Base-by-base conservation (phyloP, 2,797 vertebrate species). In the Oryzias sinensis region DNA sequence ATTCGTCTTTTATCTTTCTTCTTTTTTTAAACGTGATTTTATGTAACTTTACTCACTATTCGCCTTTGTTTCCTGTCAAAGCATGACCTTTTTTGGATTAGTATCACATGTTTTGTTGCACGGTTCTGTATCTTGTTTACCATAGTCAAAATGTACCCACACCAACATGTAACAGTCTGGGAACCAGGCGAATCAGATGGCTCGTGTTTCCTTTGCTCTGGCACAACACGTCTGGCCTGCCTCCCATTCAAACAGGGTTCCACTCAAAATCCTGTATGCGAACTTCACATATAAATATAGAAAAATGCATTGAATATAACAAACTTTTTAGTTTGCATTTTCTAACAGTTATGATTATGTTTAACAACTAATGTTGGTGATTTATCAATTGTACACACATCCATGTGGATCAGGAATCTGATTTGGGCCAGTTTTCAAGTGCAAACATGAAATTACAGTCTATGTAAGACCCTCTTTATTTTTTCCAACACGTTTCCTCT, bases 151-250 rank as follows among this genome's bases (percentile, higher is more conserved):
- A n/a, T 51, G 43, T n/a, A 16, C 48, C 53, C 33, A 27, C 43
- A 52, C 33, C 7, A 42, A 42, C 43, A 47, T 27, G 22, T 47
- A 57, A 50, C 14, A 33, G 33, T 1, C 25, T 27, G 46, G 37
- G 33, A 25, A 55, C n/a, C 24, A 33, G 43, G 29, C n/a, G 25
- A 33, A 43, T 49, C 37, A 42, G 46, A 8, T 11, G 17, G 25
- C 11, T 44, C 37, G 17, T 17, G 24, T 20, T 55, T 54, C 43
- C 33, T 55, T 29, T 45, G n/a, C 42, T 55, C 24, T 45, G 53
- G 53, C 42, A 29, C 24, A 44, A 29, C 18, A 25, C 5, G 41
- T 27, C 24, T 18, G 42, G 9, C 43, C 25, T 29, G 25, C 27
- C 49, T 29, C 42, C 25, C 11, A 6, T 14, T 50, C 6, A 50